Base-by-base conservation (phyloP, 2,888 invertebrate genomes). In the Metellina segmentata region DNA sequence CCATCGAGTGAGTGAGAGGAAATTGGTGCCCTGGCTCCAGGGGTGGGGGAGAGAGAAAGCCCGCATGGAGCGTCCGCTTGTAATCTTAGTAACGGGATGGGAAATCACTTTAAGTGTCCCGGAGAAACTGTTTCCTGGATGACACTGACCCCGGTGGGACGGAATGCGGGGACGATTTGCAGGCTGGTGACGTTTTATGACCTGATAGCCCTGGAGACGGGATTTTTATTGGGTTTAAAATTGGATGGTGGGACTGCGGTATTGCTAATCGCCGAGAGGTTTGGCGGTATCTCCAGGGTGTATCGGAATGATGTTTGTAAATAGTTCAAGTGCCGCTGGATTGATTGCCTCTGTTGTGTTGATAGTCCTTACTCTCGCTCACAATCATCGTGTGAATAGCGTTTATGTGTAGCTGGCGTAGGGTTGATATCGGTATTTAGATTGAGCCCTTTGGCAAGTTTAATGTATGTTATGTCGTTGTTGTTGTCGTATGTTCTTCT, bases 31-130 rank as follows among this genome's bases (percentile, higher is more conserved):
- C 34, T 34, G 34, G 34, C 34, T 34, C 34, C 34, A 34, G 34
- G 34, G 34, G 34, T 34, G 34, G 4, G 34, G 34, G 34, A 34
- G 34, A n/a, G n/a, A n/a, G 34, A 11, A 11, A 16, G n/a, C 81
- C 88, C 81, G 81, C 81, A 87, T 87, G 71, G 51, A 87, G 52
- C 72, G 79, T 71, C 70, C 72, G 8, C 34, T n/a, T 34, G 20
- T 79, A 87, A 79, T 79, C 79, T 71, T 79, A 34, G n/a, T 20
- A 77, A 75, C 81, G 53, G 53, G 70, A 19, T 5, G 34, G 48
- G 81, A 70, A 72, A 72, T 85, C 86, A 49, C 51, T 86, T 69
- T 77, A 70, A 78, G 61, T 70, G 70, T 51, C n/a, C 19, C 72
- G 11, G 16, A 20, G 69, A 48, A 72, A 83, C n/a, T 48, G 16